Base-by-base conservation (phyloP, 2,113 vertebrate genomes). In the Pedionomus torquatus region DNA sequence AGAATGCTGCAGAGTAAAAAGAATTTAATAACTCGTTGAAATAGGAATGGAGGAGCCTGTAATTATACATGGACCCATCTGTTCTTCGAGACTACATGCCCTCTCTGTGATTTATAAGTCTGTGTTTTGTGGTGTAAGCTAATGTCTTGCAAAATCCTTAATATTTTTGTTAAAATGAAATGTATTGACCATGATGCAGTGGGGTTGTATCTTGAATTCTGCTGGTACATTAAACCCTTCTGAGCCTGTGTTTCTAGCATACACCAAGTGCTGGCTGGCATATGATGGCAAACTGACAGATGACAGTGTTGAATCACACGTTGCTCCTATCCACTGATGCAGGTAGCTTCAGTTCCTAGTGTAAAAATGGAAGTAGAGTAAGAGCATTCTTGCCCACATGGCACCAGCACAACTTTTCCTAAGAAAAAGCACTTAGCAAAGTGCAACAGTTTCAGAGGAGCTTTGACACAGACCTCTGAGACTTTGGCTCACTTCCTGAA, bases 241-340 rank as follows among this genome's bases (percentile, higher is more conserved):
- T 0, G 1, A 79, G 23, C 20, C 35, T 6, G 0, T 60, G 28
- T 68, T 39, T 71, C 37, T 46, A 23, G 57, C 28, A 14, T 43
- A 28, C 30, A 33, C 16, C 19, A 66, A 65, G 46, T 25, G 21
- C 28, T 72, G 77, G 35, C 72, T 89, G 48, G 46, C 21, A 5
- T 39, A 19, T 60, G 39, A 57, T 51, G 35, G 68, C 60, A 88
- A 37, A 37, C 81, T 96, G 89, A 13, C 39, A 71, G 60, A 39
- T 89, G 43, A 84, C 18, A 20, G 21, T 39, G 55, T 49, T 83
- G 91, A 55, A 89, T 91, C 60, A 19, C 33, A 39, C 1, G 0
- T 44, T 89, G 37, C 74, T 93, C 43, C 48, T 0, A 0, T 35
- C 52, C 20, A 17, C 12, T 6, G 0, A 51, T 1, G 2, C 23